A percentile compares a stretch with the other conserved stretches of the same genome.
These are phyloP conservation scores for Anas bernieri DNA, from an alignment of 2,797 vertebrate species.

Conservation along the genomic window DNA sequence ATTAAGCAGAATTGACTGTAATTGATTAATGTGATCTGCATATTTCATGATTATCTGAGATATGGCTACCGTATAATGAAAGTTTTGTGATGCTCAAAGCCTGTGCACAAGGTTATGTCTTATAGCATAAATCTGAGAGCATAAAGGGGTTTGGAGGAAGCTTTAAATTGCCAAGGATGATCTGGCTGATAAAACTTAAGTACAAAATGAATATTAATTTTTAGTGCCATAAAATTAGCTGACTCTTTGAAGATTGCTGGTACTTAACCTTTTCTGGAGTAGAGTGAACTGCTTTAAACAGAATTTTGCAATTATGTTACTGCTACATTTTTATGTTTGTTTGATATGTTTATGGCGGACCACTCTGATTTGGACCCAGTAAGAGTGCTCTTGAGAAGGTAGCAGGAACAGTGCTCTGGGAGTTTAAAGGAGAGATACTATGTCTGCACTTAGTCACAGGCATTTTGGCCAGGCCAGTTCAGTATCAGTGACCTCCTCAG, in stretches of 20 bases:
- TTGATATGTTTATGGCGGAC: neutral
- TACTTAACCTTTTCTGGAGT: slow-evolving; percentile 50
- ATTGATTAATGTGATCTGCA: slow-evolving; percentile 18
- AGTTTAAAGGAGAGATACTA: neutral
- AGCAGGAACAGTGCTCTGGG: neutral
- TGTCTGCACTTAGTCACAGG: neutral
- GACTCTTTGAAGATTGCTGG: slow-evolving; percentile 23
- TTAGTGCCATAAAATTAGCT: slow-evolving; percentile 47
- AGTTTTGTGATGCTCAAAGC: neutral
- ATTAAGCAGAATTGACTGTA: slow-evolving; percentile 10
- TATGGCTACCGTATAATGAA: neutral
- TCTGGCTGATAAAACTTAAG: slow-evolving; percentile 45
- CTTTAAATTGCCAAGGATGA: slow-evolving; percentile 57
- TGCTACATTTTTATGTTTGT: neutral
- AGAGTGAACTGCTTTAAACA: neutral
- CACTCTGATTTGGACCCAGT: accelerated
- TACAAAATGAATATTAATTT: slow-evolving; percentile 65
- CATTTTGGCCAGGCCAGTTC: neutral
- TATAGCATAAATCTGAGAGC: slow-evolving; percentile 20
- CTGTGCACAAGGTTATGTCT: slow-evolving; percentile 32
- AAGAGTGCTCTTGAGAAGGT: neutral
- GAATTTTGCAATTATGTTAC: neutral
- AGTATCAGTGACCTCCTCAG: neutral
- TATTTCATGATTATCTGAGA: slow-evolving; percentile 37
- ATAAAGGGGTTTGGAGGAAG: slow-evolving; percentile 16